phyloP scores from a whole-genome alignment of 2,888 invertebrate genomes.

The Thymelicus acteon region DNA sequence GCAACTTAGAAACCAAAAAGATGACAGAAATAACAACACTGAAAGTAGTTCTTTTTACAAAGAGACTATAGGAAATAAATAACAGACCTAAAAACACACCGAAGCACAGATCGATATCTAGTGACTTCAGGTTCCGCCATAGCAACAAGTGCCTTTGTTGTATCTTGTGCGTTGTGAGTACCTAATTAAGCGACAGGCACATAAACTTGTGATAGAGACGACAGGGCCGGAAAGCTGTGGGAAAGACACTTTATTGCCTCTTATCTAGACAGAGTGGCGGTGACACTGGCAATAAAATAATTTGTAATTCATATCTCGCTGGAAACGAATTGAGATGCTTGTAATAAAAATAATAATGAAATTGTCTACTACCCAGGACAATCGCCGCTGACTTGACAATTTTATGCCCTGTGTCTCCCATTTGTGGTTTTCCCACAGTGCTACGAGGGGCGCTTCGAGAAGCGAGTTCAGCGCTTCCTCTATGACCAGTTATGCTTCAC shows the following conservation, averaged over 20 bases:
- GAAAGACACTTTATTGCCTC: conserved; percentile 9
- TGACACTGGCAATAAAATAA: background rate
- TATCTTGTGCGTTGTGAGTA: no score
- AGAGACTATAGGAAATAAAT: background rate
- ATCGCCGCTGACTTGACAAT: no score
- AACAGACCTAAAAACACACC: background rate
- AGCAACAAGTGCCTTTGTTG: background rate
- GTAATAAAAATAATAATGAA: no score
- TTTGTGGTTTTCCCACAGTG: background rate
- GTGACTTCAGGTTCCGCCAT: background rate
- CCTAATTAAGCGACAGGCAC: background rate
- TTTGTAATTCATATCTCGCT: background rate
- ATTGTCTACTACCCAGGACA: no score
- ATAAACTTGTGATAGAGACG: background rate
- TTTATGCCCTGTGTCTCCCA: background rate
- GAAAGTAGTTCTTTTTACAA: background rate
- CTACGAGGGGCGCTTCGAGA: background rate
- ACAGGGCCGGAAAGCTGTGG: background rate
- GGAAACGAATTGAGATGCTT: background rate
- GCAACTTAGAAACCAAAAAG: background rate
- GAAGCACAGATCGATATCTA: background rate
- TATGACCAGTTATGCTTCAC: background rate
- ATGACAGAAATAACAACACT: background rate
- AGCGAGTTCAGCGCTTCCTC: conserved; percentile 1
- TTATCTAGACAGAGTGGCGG: conserved; percentile 1